Percentiles rank a stretch among this genome's conserved stretches.
Evolutionary conservation across 2,113 vertebrate species (phyloP).

Genomic region (Hemiscyllium ocellatum): DNA sequence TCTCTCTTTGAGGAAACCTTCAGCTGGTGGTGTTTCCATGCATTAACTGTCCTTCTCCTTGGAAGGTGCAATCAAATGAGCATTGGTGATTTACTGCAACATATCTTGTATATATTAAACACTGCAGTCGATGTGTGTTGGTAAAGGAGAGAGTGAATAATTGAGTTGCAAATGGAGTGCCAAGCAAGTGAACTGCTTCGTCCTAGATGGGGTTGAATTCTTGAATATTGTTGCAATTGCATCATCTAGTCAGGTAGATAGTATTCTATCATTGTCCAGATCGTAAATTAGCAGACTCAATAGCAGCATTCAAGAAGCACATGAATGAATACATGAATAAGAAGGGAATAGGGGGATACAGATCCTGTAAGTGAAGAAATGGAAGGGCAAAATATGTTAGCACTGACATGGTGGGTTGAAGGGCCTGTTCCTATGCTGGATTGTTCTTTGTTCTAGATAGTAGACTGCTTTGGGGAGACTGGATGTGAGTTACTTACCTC

Average conservation of each 20-base stretch:
- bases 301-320: no score
- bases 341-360: no score
- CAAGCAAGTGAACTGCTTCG: background rate
- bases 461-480: background rate
- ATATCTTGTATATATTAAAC: background rate
- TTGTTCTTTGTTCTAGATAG: background rate
- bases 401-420: no score
- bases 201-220: background rate
- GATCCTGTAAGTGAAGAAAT: no score
- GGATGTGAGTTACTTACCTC: no score
- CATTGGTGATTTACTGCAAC: background rate
- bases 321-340: no score
- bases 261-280: background rate
- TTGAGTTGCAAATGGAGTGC: background rate
- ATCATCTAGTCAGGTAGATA: background rate
- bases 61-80: background rate
- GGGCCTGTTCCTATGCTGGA: no score
- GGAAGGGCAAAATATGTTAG: no score
- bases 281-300: no score
- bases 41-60: background rate
- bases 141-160: background rate
- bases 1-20: background rate
- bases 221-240: background rate
- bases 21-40: background rate
- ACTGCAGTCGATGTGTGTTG: background rate